These are phyloP conservation scores for Ctenomys sociabilis DNA, from an alignment of 2,113 vertebrate species.

Conservation along the genomic window DNA sequence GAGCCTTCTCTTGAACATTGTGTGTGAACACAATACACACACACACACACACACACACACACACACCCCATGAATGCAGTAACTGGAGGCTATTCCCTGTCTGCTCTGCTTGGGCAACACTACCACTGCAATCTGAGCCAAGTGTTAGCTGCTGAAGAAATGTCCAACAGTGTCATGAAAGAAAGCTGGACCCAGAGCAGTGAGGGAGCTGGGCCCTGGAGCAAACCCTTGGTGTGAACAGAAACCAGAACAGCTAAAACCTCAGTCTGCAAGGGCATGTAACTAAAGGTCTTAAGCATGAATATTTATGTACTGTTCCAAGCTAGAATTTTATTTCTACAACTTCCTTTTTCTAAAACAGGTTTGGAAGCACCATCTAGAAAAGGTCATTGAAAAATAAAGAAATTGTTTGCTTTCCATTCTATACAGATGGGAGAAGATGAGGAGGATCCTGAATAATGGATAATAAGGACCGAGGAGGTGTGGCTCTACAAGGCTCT, in stretches of 20 bases:
- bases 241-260: neutral
- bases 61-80: no score
- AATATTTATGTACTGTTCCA: neutral
- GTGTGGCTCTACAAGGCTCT: neutral
- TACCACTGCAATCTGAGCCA: neutral
- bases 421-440: neutral
- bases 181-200: neutral
- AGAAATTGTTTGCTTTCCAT: neutral
- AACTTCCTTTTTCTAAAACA: constrained; percentile 23
- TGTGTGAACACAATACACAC: no score
- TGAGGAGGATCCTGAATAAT: neutral
- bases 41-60: no score
- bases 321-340: neutral
- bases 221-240: neutral
- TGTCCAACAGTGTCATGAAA: neutral
- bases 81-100: neutral
- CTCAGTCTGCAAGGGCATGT: neutral
- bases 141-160: neutral
- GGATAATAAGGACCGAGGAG: neutral
- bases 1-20: neutral
- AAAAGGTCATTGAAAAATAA: constrained; percentile 1
- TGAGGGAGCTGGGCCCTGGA: neutral
- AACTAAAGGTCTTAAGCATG: neutral
- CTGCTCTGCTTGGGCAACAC: neutral
- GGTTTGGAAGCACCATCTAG: neutral